Evolutionary conservation across 92 coral and sea anemone genomes (phyloP).

Genomic region (Siderastrea radians): DNA sequence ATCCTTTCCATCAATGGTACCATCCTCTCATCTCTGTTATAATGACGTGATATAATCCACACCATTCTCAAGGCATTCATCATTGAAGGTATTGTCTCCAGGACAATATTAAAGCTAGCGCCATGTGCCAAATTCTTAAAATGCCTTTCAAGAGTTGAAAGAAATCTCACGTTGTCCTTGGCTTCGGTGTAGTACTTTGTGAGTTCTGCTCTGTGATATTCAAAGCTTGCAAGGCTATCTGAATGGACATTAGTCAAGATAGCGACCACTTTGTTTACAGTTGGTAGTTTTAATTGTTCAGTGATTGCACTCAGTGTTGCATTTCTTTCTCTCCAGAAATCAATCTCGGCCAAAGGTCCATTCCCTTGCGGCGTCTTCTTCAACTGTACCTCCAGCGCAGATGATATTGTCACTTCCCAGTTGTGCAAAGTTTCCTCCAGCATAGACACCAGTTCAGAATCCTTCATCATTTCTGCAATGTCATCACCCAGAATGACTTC

Average conservation of each 20-base stretch:
- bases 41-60: slow-evolving; percentile 98
- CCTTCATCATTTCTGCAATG: slow-evolving; percentile 89
- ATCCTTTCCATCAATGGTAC: slow-evolving; percentile 99
- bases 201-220: slow-evolving; percentile 96
- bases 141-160: slow-evolving; percentile 96
- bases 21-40: slow-evolving; percentile 99
- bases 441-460: slow-evolving; percentile 71
- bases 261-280: slow-evolving; percentile 93
- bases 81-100: slow-evolving; percentile 99
- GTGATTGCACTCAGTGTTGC: slow-evolving; percentile 97
- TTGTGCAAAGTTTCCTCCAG: slow-evolving; percentile 94
- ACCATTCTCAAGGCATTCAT: slow-evolving; percentile 99
- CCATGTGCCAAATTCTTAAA: slow-evolving; percentile 98
- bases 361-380: slow-evolving; percentile 97
- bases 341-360: slow-evolving; percentile 99
- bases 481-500: slow-evolving; percentile 92
- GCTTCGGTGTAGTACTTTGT: slow-evolving; percentile 97
- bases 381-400: slow-evolving; percentile 91
- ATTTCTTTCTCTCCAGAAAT: slow-evolving; percentile 99
- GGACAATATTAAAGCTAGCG: slow-evolving; percentile 95
- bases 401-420: slow-evolving; percentile 97
- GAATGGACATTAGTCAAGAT: slow-evolving; percentile 83
- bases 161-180: slow-evolving; percentile 96
- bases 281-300: slow-evolving; percentile 95
- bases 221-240: slow-evolving; percentile 93